Conservation (phyloP, 2,888 invertebrate species). For the Apoda limacodes region DNA sequence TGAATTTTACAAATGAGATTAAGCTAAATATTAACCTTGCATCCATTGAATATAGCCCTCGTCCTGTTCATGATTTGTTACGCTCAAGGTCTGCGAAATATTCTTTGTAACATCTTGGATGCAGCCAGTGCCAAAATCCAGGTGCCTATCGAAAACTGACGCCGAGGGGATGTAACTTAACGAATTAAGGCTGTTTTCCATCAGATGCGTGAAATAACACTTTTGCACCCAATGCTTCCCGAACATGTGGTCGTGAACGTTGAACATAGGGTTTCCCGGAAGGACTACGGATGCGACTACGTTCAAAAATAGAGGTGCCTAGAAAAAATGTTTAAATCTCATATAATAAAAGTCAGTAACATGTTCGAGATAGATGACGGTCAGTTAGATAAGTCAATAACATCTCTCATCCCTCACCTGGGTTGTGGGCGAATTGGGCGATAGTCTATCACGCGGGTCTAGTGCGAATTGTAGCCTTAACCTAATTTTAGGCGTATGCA, state of each 20-base stretch:
- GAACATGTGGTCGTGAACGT: slow-evolving; percentile 40
- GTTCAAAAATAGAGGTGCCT: slow-evolving; percentile 51
- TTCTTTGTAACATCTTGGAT: slow-evolving; percentile 42
- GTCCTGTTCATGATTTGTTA: slow-evolving; percentile 51
- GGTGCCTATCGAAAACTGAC: slow-evolving; percentile 48
- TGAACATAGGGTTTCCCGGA: slow-evolving; percentile 38
- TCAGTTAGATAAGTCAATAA: too few relatives aligned
- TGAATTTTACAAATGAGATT: too few relatives aligned
- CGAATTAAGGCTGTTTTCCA: slow-evolving; percentile 55
- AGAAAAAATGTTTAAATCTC: slow-evolving; percentile 17
- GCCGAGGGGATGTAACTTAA: slow-evolving; percentile 46
- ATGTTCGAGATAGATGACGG: too few relatives aligned
- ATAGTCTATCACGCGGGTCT: too few relatives aligned
- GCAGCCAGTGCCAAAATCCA: slow-evolving; percentile 55
- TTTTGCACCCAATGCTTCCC: slow-evolving; percentile 39
- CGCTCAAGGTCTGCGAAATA: slow-evolving; percentile 54
- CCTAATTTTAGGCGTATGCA: too few relatives aligned
- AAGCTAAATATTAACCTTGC: slow-evolving; percentile 33
- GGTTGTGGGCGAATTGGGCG: too few relatives aligned
- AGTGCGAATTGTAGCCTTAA: too few relatives aligned
- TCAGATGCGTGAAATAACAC: slow-evolving; percentile 38
- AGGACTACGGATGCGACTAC: slow-evolving; percentile 42
- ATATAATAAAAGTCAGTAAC: too few relatives aligned
- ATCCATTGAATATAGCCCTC: slow-evolving; percentile 57
- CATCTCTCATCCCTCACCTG: too few relatives aligned